Evolutionary conservation across 2,797 vertebrate genomes (phyloP), one percentile per base, ranked within the genome.

Genomic region (Dendrocincla fuliginosa): DNA sequence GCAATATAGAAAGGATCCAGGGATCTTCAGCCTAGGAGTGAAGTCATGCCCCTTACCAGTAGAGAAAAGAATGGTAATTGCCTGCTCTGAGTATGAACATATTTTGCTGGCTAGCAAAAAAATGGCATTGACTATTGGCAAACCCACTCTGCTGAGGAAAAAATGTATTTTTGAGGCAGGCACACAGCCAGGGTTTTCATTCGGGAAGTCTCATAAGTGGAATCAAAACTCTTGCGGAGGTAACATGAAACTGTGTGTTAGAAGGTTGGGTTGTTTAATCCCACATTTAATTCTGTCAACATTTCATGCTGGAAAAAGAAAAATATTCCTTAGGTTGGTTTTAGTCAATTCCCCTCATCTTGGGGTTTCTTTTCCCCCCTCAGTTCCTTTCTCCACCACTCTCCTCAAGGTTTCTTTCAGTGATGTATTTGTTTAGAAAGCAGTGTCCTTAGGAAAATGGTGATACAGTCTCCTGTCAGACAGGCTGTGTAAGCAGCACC

Each of bases 271-370:
- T 97, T 95, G 95, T 96, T 94, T 93, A 95, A 96, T 96, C 93
- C 95, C 93, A 84, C 96, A 95, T 97, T 96, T 95, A 96, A 96
- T 96, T 97, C 95, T 97, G 95, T 97, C 96, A 96, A 95, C 94
- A 91, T 97, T 96, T 96, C 91, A 95, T 95, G 87, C 89, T 95
- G 83, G 63, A 94, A 94, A 79, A 96, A 96, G 95, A 96, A 97
- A 95, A 96, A 96, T 95, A 95, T 93, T 94, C 68, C 80, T 94
- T 95, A 90, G 77, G 67, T 93, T 90, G 83, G 89, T 82, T 95
- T 91, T 76, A 91, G 89, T 94, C 87, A 81, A 64, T 76, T 68
- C 85, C 59, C 42, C 73, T 90, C 53, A 28, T 85, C 64, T 44
- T 87, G 57, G 60, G 13, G 23, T 57, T 57, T 20, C 46, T 55